Percentiles rank a stretch among this genome's conserved stretches.
phyloP scores from a whole-genome alignment of 2,888 invertebrate genomes.

The Mamestra brassicae region DNA sequence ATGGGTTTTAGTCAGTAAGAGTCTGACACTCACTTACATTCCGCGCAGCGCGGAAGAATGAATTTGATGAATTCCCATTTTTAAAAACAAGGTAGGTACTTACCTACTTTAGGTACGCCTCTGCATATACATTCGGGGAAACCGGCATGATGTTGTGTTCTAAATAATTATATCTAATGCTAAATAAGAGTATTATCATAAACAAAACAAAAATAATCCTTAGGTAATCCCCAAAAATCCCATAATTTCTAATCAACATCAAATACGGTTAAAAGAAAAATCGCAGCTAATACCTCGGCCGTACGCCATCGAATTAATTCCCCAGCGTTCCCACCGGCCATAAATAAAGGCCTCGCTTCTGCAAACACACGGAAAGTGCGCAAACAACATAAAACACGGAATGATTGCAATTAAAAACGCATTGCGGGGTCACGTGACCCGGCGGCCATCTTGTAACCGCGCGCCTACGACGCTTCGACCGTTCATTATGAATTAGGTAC shows the following conservation, averaged over 20 bases:
- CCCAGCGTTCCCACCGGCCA: slow-evolving; percentile 86
- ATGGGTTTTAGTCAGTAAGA: too few relatives aligned
- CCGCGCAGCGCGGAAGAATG: too few relatives aligned
- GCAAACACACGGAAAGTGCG: slow-evolving; percentile 86
- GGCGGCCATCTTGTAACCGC: slow-evolving; percentile 83
- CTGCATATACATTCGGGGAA: too few relatives aligned
- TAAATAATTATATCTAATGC: background rate
- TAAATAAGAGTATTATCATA: background rate
- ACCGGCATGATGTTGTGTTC: background rate
- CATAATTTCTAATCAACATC: slow-evolving; percentile 51
- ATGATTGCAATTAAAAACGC: slow-evolving; percentile 91
- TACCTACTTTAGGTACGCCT: too few relatives aligned
- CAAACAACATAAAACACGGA: slow-evolving; percentile 91
- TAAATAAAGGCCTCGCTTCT: slow-evolving; percentile 87
- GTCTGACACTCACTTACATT: too few relatives aligned
- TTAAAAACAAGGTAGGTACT: too few relatives aligned
- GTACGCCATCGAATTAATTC: slow-evolving; percentile 77
- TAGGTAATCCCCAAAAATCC: slow-evolving; percentile 13
- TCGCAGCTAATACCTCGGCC: slow-evolving; percentile 60
- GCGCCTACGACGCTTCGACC: slow-evolving; percentile 56
- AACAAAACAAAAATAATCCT: background rate
- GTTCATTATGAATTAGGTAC: slow-evolving; percentile 76
- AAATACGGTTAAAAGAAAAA: slow-evolving; percentile 47
- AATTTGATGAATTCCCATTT: too few relatives aligned
- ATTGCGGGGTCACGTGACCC: slow-evolving; percentile 86